Evolutionary conservation across 2,113 vertebrate genomes (phyloP).

Genomic region (Colius striatus): DNA sequence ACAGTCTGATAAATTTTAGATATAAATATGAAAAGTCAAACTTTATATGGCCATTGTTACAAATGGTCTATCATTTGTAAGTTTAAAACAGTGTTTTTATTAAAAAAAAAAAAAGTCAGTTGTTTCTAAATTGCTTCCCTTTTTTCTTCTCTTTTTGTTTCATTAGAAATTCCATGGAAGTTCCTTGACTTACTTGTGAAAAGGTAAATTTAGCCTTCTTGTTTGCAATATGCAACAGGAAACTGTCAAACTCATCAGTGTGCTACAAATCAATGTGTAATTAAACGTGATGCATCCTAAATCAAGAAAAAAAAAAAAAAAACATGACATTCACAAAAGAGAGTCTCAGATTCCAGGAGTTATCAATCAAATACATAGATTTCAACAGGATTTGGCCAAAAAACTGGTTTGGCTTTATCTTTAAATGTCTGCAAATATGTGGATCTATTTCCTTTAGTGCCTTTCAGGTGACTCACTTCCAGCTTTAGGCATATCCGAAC

Average conservation of each 20-base stretch:
- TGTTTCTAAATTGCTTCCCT: background rate
- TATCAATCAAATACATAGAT: background rate
- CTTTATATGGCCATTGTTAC: background rate
- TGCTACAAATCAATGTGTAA: background rate
- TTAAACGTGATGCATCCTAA: background rate
- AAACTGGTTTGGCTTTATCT: background rate
- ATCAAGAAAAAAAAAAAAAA: background rate
- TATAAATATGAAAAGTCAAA: background rate
- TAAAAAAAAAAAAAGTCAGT: no score
- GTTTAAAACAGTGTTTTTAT: background rate
- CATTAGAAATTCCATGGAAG: background rate
- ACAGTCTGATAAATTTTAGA: background rate
- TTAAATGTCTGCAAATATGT: background rate
- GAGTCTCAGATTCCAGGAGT: rapidly evolving
- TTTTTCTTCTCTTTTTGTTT: background rate
- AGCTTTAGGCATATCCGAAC: background rate
- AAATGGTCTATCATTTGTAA: background rate
- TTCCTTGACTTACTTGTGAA: background rate
- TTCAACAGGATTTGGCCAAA: background rate
- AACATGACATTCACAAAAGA: background rate
- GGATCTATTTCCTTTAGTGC: background rate
- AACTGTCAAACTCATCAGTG: background rate
- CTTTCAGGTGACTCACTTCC: background rate
- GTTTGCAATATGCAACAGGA: background rate
- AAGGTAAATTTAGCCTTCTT: background rate